Evolutionary conservation across 2,113 vertebrate species (phyloP).

Genomic region (Rhizomys pruinosus): DNA sequence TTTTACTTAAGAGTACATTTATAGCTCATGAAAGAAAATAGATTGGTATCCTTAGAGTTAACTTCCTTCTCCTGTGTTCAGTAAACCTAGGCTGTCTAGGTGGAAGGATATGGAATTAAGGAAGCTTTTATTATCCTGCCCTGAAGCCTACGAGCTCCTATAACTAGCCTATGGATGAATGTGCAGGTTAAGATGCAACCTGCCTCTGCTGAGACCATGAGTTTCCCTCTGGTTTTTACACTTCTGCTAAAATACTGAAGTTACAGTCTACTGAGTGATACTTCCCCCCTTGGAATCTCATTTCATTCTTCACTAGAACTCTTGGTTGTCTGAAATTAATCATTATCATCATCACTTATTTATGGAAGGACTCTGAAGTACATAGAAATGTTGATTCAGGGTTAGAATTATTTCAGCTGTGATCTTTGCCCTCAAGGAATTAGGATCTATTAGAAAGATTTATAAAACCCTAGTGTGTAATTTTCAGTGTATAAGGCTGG

Average conservation of each 20-base stretch:
- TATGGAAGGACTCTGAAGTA: not conserved
- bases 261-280: not conserved
- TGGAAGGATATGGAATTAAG: constrained; percentile 52
- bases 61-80: constrained; percentile 60
- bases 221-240: constrained; percentile 2
- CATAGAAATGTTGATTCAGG: constrained; percentile 18
- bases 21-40: constrained; percentile 56
- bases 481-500: not conserved
- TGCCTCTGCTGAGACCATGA: constrained; percentile 30
- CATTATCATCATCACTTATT: not conserved
- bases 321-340: constrained; percentile 59
- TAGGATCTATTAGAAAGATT: constrained; percentile 8
- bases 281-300: constrained; percentile 32
- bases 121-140: constrained; percentile 53
- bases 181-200: not conserved
- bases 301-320: constrained; percentile 57
- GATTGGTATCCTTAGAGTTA: constrained; percentile 64
- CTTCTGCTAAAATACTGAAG: constrained; percentile 22
- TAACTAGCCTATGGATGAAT: constrained; percentile 15
- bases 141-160: not conserved
- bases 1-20: constrained; percentile 55
- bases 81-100: constrained; percentile 40
- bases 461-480: not conserved
- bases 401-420: constrained; percentile 15
- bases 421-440: constrained; percentile 38